These are phyloP conservation scores for Diarsia mendica DNA, from an alignment of 2,888 invertebrate genomes.

Conservation along the genomic window DNA sequence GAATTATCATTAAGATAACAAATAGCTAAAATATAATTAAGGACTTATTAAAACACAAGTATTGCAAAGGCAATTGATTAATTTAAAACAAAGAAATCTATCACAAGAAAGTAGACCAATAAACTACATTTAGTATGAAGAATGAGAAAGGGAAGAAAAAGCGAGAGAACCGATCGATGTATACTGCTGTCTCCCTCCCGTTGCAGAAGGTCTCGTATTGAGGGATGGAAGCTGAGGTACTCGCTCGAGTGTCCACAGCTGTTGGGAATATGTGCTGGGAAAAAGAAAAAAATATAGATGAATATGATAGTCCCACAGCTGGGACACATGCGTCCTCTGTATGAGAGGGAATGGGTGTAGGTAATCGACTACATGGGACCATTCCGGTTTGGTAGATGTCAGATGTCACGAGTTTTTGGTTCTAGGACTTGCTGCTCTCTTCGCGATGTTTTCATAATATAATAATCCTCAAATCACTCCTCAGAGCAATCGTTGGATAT, in stretches of 20 bases:
- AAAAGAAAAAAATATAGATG: no score
- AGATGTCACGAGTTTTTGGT: not conserved
- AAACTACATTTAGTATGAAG: slow-evolving; percentile 96
- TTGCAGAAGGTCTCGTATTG: slow-evolving; percentile 96
- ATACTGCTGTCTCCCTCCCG: slow-evolving; percentile 94
- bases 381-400: not conserved
- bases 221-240: slow-evolving; percentile 92
- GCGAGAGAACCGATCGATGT: slow-evolving; percentile 96
- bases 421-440: not conserved
- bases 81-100: not conserved
- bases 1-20: slow-evolving; percentile 14
- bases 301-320: no score
- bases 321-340: no score
- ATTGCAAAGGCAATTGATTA: not conserved
- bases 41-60: not conserved
- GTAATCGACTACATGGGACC: not conserved
- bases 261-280: slow-evolving; percentile 88
- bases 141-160: slow-evolving; percentile 97
- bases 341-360: not conserved
- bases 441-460: not conserved
- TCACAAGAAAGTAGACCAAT: slow-evolving; percentile 95
- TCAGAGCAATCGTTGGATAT: no score
- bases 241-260: slow-evolving; percentile 88
- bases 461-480: not conserved
- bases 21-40: not conserved